Evolutionary conservation across 2,113 vertebrate genomes (phyloP).

Genomic region (Oncorhynchus kisutch): DNA sequence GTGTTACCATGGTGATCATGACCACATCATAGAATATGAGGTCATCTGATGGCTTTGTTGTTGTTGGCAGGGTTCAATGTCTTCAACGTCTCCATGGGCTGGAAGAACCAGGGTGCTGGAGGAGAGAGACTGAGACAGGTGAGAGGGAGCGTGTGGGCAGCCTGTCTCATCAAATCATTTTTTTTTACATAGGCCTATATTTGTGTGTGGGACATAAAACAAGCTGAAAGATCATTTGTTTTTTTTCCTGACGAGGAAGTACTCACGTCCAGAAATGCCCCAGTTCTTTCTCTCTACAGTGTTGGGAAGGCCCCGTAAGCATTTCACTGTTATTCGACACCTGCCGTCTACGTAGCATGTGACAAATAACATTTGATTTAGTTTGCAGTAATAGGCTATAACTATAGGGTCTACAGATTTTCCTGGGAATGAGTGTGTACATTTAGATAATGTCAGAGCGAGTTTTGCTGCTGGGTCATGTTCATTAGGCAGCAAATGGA

Average conservation of each 20-base stretch:
- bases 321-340: no score
- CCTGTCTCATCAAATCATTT: background rate
- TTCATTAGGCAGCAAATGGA: no score
- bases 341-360: no score
- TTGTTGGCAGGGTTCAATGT: slow-evolving; percentile 70
- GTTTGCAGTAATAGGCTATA: no score
- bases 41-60: slow-evolving; percentile 12
- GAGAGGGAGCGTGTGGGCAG: slow-evolving; percentile 5
- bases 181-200: no score
- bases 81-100: slow-evolving; percentile 77
- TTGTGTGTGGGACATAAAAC: no score
- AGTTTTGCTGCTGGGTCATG: background rate
- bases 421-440: background rate
- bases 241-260: background rate
- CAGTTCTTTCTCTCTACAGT: background rate
- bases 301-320: no score
- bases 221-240: background rate
- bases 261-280: background rate
- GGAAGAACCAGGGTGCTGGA: slow-evolving; percentile 41
- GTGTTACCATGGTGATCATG: slow-evolving; percentile 11
- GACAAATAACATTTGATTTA: no score
- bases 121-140: slow-evolving; percentile 62
- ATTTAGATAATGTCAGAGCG: background rate
- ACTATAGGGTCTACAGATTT: no score
- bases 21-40: background rate